Evolutionary conservation across 2,888 invertebrate genomes (phyloP), one percentile per base, ranked within the genome.

Genomic region (Byasa hedistus): DNA sequence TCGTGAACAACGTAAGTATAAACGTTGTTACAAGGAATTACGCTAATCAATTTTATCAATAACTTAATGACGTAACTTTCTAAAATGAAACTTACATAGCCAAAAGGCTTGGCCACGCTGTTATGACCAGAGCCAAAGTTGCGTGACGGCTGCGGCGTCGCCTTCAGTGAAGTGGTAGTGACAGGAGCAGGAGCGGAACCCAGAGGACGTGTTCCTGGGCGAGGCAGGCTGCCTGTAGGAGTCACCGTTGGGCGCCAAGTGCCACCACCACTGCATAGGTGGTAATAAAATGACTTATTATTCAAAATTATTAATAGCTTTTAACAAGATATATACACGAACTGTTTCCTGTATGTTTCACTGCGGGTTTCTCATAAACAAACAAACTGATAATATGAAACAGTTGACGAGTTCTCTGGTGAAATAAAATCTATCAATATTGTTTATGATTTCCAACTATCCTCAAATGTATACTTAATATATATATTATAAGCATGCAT

Each of bases 181-280:
- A 97, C 96, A 44, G 96, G 95, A 54, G 93, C 89, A 56, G 94
- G 91, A 66, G 93, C 93, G 72, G 91, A 86, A n/a, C 92, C 86
- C 27, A 91, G 84, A 1, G 93, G 85, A 17, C 89, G 83, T 1
- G 90, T 83, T 68, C 91, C 89, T 17, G 94, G 93, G 72, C 94
- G 91, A 52, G 96, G 95, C 75, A 95, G 86, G 75, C 93, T 93
- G 72, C 97, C 95, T 61, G 96, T 94, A 64, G 98, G 96, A 27
- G 96, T 96, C 69, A 98, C 97, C 73, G 95, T 89, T 56, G 98
- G 98, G 76, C 96, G 95, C 98, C 98, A 98, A 74, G 97, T 96
- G 76, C 95, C 94, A 63, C 96, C 97, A 70, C 98, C 97, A 83
- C 98, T 98, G 87, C 39, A 39, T 44, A 72, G n/a, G 48, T 12